Evolutionary conservation across 2,888 invertebrate genomes (phyloP).

Genomic region (Flexamia atlantica): DNA sequence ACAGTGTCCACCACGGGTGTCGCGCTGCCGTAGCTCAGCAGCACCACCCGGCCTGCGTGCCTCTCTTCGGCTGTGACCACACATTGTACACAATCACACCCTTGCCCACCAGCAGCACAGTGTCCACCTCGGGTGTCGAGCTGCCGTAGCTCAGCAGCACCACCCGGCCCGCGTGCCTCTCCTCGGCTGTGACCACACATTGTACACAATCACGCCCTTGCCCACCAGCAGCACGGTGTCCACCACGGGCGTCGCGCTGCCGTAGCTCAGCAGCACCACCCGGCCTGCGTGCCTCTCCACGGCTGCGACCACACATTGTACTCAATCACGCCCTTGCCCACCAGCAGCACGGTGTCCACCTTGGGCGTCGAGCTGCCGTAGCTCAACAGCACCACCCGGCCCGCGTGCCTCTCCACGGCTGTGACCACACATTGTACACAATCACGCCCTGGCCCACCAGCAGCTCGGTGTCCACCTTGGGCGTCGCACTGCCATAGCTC

Average conservation of each 20-base stretch:
- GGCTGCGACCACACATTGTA: conserved; percentile 68
- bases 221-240: conserved; percentile 93
- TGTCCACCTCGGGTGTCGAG: conserved; percentile 79
- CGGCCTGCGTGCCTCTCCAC: conserved; percentile 80
- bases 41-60: conserved; percentile 86
- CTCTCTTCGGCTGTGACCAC: conserved; percentile 72
- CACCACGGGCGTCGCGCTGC: conserved; percentile 75
- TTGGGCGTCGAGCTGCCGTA: conserved; percentile 80
- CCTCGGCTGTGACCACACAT: conserved; percentile 70
- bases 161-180: conserved; percentile 83
- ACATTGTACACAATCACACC: conserved; percentile 81
- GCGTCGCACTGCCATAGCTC: conserved; percentile 83
- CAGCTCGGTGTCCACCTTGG: conserved; percentile 83
- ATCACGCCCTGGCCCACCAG: conserved; percentile 95
- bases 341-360: conserved; percentile 87
- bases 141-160: conserved; percentile 89
- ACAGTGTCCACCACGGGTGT: conserved; percentile 81
- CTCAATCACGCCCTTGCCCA: conserved; percentile 90
- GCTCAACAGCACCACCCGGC: conserved; percentile 90
- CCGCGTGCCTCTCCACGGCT: conserved; percentile 76
- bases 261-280: conserved; percentile 91
- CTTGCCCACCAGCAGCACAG: conserved; percentile 93
- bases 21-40: conserved; percentile 86
- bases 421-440: neutral
- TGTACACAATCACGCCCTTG: conserved; percentile 87